Evolutionary conservation across 2,888 invertebrate species (phyloP), one percentile per base, ranked within the genome.

Genomic region (Eupithecia dodoneata): DNA sequence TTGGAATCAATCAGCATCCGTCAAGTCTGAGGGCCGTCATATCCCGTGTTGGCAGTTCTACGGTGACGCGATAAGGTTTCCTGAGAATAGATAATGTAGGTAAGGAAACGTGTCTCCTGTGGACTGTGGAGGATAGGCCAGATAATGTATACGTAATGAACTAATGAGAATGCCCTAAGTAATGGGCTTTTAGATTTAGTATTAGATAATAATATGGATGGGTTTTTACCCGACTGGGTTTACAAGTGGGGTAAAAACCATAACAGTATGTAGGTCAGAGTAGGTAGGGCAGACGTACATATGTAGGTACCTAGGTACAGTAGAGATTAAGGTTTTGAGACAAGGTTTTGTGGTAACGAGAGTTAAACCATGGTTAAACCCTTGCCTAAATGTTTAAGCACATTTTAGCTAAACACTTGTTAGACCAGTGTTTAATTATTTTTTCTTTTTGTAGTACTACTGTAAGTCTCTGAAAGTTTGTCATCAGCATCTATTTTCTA

Each of bases 1-100:
- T 69, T 42, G 5, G 67, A 69, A 69, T n/a, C 41, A 3, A 66
- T 41, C 6, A 66, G 15, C 66, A 15, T 15, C 42, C n/a, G 67
- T 42, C 67, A n/a, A 9, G 5, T 67, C n/a, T 42, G 2, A 45
- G 67, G 30, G 10, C 7, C 45, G 67, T 69, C 67, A 69, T 69
- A 69, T 69, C 45, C 67, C 44, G 67, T 69, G 67, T 69, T 45
- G 45, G 67, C 45, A n/a, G 67, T 67, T n/a, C 5, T 18, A 69
- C n/a, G 66, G 30, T 44, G 42, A 66, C 42, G 67, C 4, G 45
- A 18, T 18, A 71, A 72, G 76, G 72, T 79, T 76, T 79, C 72
- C 71, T 71, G 75, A 73, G 72, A 71, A 77, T 70, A 69, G 70
- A 49, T 70, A 70, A 67, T 67, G 42, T 44, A 45, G 2, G 15